Evolutionary conservation across 2,888 invertebrate species (phyloP), one percentile per base, ranked within the genome.

Genomic region (Achlya flavicornis): DNA sequence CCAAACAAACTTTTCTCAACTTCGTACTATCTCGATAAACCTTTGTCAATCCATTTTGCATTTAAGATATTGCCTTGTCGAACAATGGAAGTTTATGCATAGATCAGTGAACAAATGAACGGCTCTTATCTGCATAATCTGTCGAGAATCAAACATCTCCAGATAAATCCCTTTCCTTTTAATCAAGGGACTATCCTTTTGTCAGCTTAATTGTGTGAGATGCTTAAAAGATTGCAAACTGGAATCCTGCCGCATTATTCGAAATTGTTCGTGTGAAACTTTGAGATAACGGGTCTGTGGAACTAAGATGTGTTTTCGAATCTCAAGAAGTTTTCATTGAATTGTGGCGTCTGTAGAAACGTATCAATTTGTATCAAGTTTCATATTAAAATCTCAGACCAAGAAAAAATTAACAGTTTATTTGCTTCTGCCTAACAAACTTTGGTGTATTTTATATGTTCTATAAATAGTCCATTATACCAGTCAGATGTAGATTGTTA

Each of bases 121-220:
- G 67, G 60, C 33, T 61, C 65, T 74, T 74, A 71, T 78, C 70
- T 67, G 64, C 70, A 72, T 77, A 76, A 79, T 81, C 79, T 77
- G 53, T 53, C 10, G 43, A 67, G 70, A 76, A 79, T 78, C 79
- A 79, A 80, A 80, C 79, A 68, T 67, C 75, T 75, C 60, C 68
- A 76, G 73, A 71, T 71, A 71, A 78, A 77, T 78, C 75, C 73
- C 43, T 71, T 74, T 71, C 74, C 75, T 79, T 80, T 81, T 80
- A 80, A 81, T 82, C 79, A 81, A 75, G 70, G 69, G 72, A 66
- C 66, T 58, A 64, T 8, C 65, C 78, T 74, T 77, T 82, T 82
- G 79, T 79, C 76, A 76, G 80, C 76, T 72, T 74, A 79, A 83
- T 78, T 80, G 77, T 76, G 70, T 71, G 72, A 72, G 70, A 73